These are phyloP conservation scores for Myotis yumanensis DNA, from an alignment of 2,113 vertebrate species.

Conservation along the genomic window DNA sequence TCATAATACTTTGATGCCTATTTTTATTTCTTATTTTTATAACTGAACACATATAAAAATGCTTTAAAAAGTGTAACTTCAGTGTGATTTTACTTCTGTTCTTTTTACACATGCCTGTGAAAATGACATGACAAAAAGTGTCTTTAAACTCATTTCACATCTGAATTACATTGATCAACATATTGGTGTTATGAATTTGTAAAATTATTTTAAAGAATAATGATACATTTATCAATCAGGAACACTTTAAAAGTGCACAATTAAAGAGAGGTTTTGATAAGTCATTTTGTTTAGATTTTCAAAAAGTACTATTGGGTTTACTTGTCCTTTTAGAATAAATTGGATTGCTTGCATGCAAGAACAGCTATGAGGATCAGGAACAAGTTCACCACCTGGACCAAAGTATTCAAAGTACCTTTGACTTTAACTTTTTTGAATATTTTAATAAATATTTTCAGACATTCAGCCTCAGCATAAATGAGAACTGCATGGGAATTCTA, in stretches of 20 bases:
- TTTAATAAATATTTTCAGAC: background rate
- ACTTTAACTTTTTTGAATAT: background rate
- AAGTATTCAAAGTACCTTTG: background rate
- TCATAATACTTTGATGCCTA: background rate
- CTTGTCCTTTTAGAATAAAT: background rate
- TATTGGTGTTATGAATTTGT: background rate
- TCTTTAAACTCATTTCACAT: constrained; percentile 17
- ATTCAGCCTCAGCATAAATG: background rate
- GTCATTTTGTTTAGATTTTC: background rate
- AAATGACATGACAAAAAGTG: background rate
- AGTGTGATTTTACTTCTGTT: background rate
- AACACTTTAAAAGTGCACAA: background rate
- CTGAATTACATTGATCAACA: constrained; percentile 31
- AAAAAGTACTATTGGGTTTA: background rate
- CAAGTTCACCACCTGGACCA: background rate
- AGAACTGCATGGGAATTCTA: background rate
- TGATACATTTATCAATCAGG: background rate
- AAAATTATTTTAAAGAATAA: background rate
- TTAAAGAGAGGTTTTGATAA: background rate
- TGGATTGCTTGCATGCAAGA: background rate
- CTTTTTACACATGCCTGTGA: background rate
- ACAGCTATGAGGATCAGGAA: background rate
- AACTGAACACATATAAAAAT: background rate
- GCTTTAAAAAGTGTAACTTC: background rate
- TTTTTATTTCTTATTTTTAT: background rate